Base-by-base conservation (phyloP, 2,888 invertebrate genomes). In the Dioctria rufipes region DNA sequence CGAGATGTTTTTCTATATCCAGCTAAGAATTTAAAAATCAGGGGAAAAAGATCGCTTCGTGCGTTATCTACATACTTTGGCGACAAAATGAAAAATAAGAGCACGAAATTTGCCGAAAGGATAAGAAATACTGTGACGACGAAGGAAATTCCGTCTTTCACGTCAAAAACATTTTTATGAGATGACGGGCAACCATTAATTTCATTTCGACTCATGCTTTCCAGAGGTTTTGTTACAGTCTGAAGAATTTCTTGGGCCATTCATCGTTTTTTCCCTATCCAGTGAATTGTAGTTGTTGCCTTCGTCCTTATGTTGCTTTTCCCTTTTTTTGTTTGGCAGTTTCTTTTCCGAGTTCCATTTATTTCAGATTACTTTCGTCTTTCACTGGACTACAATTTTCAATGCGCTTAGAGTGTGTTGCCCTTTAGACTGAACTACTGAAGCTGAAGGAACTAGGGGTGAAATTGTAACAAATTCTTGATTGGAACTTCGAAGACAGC, bases 81-180 rank as follows among this genome's bases (percentile, higher is more conserved):
- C 25, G 25, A 25, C 25, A 37, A 3, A 9, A 60, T 3, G 13
- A 42, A 39, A 11, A 11, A 37, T 37, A 63, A 77, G 46, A 63
- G 37, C 9, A 71, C 40, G 42, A 73, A 58, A 73, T 46, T 63
- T 63, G 46, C 25, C 63, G 9, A 66, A 54, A 78, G 54, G 79
- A 69, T 71, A 39, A 58, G 61, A 71, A 69, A 71, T 63, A 71
- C 63, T 61, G 46, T 39, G 63, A 63, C 58, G 49, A 77, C 63
- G 43, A 79, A 80, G 81, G 78, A 80, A 82, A 82, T 81, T 82
- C 81, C 75, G 78, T 81, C 82, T 82, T 82, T 82, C 82, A 82
- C 81, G 81, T 82, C 82, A 82, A 82, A 82, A 82, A 82, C 82
- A 82, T 81, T 82, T 82, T 82, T 81, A 82, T 80, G 79, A 80